These are phyloP conservation scores for Syngnathus acus DNA, from an alignment of 2,797 vertebrate genomes.

Conservation along the genomic window DNA sequence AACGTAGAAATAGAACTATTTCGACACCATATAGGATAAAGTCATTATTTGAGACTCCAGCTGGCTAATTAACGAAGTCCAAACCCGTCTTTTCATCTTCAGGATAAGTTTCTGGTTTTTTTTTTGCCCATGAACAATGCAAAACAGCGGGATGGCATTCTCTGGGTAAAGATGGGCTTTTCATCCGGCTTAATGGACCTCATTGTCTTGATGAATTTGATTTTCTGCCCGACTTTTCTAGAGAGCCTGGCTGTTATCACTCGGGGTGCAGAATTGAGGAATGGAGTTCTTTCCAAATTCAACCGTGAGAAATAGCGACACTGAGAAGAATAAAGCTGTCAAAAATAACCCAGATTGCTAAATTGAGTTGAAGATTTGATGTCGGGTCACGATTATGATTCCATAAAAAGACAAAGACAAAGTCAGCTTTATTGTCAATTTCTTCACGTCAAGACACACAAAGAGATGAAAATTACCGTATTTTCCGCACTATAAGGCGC, in stretches of 20 bases:
- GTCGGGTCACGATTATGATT: no score
- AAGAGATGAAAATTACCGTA: no score
- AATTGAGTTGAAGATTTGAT: no score
- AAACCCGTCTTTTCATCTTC: slow-evolving; percentile 30
- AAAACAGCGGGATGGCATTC: slow-evolving; percentile 33
- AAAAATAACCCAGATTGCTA: no score
- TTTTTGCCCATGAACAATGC: slow-evolving; percentile 33
- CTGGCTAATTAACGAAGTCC: slow-evolving; percentile 38
- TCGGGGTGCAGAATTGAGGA: slow-evolving; percentile 70
- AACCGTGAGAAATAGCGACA: slow-evolving; percentile 28
- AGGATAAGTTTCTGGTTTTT: slow-evolving; percentile 50
- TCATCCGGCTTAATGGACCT: slow-evolving; percentile 70
- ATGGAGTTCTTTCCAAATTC: slow-evolving; percentile 65
- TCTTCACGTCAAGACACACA: no score
- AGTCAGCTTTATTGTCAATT: no score
- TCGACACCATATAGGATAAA: not conserved
- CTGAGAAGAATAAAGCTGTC: not conserved
- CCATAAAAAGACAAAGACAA: no score
- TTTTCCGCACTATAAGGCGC: no score
- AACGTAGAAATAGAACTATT: not conserved
- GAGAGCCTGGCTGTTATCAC: slow-evolving; percentile 66
- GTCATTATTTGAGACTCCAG: not conserved
- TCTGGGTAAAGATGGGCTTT: slow-evolving; percentile 62
- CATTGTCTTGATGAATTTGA: slow-evolving; percentile 74
- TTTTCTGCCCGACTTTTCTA: slow-evolving; percentile 58